Conservation (phyloP, 2,113 vertebrate species). For the Pelusios castaneus region DNA sequence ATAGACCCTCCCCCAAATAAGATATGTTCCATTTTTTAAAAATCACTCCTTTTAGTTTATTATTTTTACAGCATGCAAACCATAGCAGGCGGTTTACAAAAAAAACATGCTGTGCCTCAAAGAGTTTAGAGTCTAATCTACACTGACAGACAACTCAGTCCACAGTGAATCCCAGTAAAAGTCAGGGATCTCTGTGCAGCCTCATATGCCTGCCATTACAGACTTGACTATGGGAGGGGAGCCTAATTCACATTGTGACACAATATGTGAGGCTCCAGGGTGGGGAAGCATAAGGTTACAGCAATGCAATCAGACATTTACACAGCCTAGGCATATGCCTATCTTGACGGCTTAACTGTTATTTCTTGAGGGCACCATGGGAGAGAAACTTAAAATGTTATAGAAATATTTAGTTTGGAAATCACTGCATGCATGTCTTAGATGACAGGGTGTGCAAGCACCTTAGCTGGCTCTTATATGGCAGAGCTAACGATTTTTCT, state of each 20-base stretch:
- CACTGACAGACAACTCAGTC: neutral
- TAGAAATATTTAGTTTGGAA: constrained; percentile 6
- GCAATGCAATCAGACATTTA: neutral
- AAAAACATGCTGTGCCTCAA: neutral
- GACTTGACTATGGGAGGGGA: neutral
- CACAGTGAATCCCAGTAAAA: neutral
- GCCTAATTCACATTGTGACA: neutral
- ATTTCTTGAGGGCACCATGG: neutral
- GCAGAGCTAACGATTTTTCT: neutral
- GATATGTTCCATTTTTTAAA: neutral
- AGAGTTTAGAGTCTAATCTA: neutral
- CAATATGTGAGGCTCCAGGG: neutral
- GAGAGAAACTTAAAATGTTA: neutral
- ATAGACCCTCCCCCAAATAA: neutral
- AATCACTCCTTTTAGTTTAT: neutral
- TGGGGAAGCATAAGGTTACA: neutral
- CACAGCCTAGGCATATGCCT: neutral
- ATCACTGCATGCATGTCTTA: neutral
- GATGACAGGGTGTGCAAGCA: neutral
- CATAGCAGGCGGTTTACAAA: neutral
- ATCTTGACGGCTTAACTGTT: neutral
- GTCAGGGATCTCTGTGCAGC: neutral
- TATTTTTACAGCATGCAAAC: neutral
- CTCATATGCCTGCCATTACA: neutral
- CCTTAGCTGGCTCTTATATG: neutral